phyloP scores from a whole-genome alignment of 1,140 invertebrate species.

The Mizuhopecten yessoensis region DNA sequence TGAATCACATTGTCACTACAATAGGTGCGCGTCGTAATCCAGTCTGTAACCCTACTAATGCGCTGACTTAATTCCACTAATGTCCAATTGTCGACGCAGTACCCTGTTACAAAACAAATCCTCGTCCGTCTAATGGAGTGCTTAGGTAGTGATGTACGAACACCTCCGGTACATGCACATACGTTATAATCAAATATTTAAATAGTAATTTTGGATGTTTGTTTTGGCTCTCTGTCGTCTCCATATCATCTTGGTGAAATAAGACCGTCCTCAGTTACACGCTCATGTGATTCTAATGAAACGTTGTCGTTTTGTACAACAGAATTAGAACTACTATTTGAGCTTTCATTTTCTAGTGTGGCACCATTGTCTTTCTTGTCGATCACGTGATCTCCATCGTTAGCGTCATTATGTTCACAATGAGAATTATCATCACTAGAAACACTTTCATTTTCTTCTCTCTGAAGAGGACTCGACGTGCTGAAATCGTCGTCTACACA shows the following conservation, averaged over 20 bases:
- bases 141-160: not conserved
- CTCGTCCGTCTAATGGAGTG: not conserved
- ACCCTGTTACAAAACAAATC: not conserved
- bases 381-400: not conserved
- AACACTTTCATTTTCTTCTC: not conserved
- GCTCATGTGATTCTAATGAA: not conserved
- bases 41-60: not conserved
- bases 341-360: not conserved
- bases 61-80: slow-evolving; percentile 18
- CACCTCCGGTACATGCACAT: not conserved
- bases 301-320: not conserved
- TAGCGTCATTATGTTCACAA: not conserved
- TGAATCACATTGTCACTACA: not conserved
- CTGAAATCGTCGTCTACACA: slow-evolving; percentile 42
- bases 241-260: not conserved
- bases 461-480: not conserved
- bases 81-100: slow-evolving; percentile 27
- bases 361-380: slow-evolving; percentile 32
- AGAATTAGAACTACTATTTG: not conserved
- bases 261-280: not conserved
- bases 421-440: slow-evolving; percentile 30
- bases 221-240: not conserved
- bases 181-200: slow-evolving; percentile 25
- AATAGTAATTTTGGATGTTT: not conserved
- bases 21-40: not conserved